phyloP scores from a whole-genome alignment of 2,888 invertebrate species.

The Theristus sp. region DNA sequence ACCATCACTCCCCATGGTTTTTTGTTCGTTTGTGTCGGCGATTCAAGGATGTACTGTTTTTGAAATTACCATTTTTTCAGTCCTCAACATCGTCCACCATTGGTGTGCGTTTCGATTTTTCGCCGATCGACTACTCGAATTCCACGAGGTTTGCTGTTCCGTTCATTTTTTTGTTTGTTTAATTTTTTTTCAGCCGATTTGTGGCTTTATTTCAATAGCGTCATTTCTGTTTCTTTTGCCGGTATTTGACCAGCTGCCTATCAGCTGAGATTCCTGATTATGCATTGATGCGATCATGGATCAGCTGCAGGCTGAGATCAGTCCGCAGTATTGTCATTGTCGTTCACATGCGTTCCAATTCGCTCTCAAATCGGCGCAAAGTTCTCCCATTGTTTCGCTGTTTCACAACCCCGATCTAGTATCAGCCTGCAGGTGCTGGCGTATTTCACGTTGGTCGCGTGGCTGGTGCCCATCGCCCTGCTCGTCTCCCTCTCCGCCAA shows the following conservation, averaged over 20 bases:
- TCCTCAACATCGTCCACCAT: slow-evolving; percentile 55
- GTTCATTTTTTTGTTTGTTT: slow-evolving; percentile 4
- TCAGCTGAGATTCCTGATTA: too few relatives aligned
- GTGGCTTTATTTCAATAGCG: neutral
- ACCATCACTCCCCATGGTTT: too few relatives aligned
- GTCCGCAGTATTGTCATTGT: too few relatives aligned
- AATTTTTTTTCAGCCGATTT: neutral
- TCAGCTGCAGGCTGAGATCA: too few relatives aligned
- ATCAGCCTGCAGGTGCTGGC: slow-evolving; percentile 68
- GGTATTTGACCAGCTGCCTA: too few relatives aligned
- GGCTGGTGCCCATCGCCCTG: slow-evolving; percentile 71
- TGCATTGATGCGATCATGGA: too few relatives aligned
- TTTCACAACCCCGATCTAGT: too few relatives aligned
- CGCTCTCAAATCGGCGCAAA: neutral
- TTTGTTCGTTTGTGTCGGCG: too few relatives aligned
- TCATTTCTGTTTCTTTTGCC: neutral
- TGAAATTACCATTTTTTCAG: slow-evolving; percentile 26
- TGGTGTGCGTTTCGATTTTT: slow-evolving; percentile 65
- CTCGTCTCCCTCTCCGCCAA: slow-evolving; percentile 80
- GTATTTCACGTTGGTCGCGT: slow-evolving; percentile 70
- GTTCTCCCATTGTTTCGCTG: neutral
- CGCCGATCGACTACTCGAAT: slow-evolving; percentile 49
- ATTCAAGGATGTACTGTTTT: slow-evolving; percentile 6
- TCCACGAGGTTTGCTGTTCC: slow-evolving; percentile 51
- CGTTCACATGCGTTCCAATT: too few relatives aligned